Conservation (phyloP, 2,888 invertebrate genomes). For the Drosophila cyrtoloma region DNA sequence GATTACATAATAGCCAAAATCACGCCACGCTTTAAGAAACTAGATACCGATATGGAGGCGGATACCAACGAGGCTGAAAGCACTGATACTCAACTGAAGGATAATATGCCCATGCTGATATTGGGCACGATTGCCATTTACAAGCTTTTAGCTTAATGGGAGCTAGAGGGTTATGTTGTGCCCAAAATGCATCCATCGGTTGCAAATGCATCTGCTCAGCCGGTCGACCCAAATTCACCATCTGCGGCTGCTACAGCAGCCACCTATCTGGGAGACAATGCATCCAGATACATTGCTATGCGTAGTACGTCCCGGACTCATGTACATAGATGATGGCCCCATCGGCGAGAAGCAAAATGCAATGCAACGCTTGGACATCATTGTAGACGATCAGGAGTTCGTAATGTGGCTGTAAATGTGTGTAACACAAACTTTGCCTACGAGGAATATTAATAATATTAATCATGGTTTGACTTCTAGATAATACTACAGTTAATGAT, state of each 20-base stretch:
- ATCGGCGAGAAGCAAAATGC: constrained; percentile 89
- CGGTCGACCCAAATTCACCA: constrained; percentile 45
- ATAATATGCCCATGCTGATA: constrained; percentile 92
- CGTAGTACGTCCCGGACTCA: constrained; percentile 87
- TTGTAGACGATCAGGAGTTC: constrained; percentile 88
- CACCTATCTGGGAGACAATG: constrained; percentile 88
- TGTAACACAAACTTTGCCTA: constrained; percentile 85
- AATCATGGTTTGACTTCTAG: neutral
- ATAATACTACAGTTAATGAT: neutral
- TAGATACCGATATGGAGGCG: constrained; percentile 58
- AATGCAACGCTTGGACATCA: constrained; percentile 89
- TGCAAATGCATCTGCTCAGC: constrained; percentile 14
- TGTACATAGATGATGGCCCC: constrained; percentile 87
- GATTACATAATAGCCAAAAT: constrained; percentile 87
- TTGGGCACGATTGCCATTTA: constrained; percentile 92
- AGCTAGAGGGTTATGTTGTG: constrained; percentile 89
- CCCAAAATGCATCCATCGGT: constrained; percentile 86
- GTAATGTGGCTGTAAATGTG: constrained; percentile 87
- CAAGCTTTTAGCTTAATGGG: constrained; percentile 93
- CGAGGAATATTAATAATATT: constrained; percentile 46
- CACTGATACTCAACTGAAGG: constrained; percentile 75
- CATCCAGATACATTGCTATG: constrained; percentile 92
- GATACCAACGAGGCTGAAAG: constrained; percentile 48
- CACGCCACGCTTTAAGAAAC: constrained; percentile 67
- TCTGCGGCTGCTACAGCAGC: constrained; percentile 85